Conservation (phyloP, 2,888 invertebrate genomes). For the Apeira syringaria region DNA sequence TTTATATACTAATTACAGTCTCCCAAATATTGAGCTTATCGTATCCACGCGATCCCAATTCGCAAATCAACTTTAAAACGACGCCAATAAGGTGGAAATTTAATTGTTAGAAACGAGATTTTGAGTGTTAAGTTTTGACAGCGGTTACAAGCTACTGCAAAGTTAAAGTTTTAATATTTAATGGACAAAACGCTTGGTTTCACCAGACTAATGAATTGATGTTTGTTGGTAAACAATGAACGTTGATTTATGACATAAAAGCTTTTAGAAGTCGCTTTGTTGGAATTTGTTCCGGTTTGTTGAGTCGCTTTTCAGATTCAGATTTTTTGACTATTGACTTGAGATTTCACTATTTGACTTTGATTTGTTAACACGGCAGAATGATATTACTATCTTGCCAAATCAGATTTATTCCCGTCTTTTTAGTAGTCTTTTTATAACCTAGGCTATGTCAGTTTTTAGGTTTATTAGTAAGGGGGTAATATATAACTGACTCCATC, state of each 20-base stretch:
- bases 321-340: constrained; percentile 1
- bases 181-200: constrained; percentile 38
- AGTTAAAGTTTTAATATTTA: constrained; percentile 49
- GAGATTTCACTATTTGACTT: no score
- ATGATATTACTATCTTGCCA: no score
- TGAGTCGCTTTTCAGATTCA: constrained; percentile 2
- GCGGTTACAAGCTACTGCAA: constrained; percentile 41
- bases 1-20: constrained; percentile 13
- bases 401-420: no score
- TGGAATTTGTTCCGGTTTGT: constrained; percentile 14
- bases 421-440: no score
- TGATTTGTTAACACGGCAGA: no score
- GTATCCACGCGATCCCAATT: neutral
- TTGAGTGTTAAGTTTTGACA: constrained; percentile 46
- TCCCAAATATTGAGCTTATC: constrained; percentile 6
- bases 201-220: constrained; percentile 39
- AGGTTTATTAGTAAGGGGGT: no score
- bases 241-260: constrained; percentile 22
- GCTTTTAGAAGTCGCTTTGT: constrained; percentile 17
- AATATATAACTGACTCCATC: no score
- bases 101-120: neutral
- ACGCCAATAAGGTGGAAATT: neutral
- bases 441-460: no score
- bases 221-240: constrained; percentile 34
- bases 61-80: neutral